Base-by-base conservation (phyloP, 2,113 vertebrate genomes). In the Synchiropus splendidus region DNA sequence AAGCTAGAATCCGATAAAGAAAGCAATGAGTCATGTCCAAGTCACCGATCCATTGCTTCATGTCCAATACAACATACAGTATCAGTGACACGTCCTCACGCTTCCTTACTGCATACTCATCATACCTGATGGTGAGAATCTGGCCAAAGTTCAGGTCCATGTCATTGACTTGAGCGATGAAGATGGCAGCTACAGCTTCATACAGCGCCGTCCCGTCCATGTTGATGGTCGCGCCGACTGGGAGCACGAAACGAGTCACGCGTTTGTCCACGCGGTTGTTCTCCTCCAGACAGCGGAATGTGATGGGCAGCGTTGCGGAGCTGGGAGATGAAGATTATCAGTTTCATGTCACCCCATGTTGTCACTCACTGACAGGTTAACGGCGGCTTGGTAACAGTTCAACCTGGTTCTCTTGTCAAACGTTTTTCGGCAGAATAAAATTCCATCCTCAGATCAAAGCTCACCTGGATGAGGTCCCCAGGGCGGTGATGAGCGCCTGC, bases 41-140 rank as follows among this genome's bases (percentile, higher is more conserved):
- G n/a, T n/a, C n/a, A n/a, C n/a, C n/a, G n/a, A n/a, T n/a, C n/a
- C n/a, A n/a, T n/a, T n/a, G n/a, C n/a, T n/a, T n/a, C n/a, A n/a
- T n/a, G n/a, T n/a, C n/a, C n/a, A n/a, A n/a, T n/a, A n/a, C n/a
- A n/a, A n/a, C n/a, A n/a, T n/a, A n/a, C n/a, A n/a, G n/a, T n/a
- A n/a, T n/a, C n/a, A n/a, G n/a, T n/a, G n/a, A n/a, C n/a, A n/a
- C n/a, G n/a, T n/a, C n/a, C n/a, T n/a, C n/a, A n/a, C n/a, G n/a
- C n/a, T n/a, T n/a, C n/a, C n/a, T n/a, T n/a, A n/a, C n/a, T n/a
- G n/a, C n/a, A n/a, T n/a, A n/a, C n/a, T n/a, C n/a, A n/a, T n/a
- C n/a, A n/a, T 79, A 98, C 94, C 94, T 97, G 78, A 97, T 94
- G 30, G 94, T 97, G 51, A 96, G 91, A 80, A 98, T 97, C 78